Percentiles rank a stretch among this genome's conserved stretches.
Evolutionary conservation across 1,140 invertebrate genomes (phyloP).

Genomic region (Brachionus rubens): DNA sequence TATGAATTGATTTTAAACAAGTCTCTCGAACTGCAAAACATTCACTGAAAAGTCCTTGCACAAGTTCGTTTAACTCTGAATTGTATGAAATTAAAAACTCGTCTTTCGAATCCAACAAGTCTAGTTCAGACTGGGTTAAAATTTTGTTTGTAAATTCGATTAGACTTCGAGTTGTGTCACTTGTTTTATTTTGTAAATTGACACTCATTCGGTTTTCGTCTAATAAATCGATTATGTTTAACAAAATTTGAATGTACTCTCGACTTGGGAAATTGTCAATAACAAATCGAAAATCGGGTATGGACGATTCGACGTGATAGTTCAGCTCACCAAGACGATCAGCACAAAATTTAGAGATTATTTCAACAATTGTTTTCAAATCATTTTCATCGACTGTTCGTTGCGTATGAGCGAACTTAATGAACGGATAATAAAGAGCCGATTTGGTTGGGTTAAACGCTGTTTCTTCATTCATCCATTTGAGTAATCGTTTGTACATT

Average conservation of each 20-base stretch:
- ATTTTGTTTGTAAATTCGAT: constrained; percentile 20
- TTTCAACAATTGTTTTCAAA: neutral
- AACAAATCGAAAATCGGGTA: constrained; percentile 21
- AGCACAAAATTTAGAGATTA: neutral
- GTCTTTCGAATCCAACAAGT: neutral
- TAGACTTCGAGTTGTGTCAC: neutral
- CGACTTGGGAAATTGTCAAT: neutral
- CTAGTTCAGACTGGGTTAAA: neutral
- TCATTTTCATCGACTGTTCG: neutral
- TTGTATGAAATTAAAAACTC: neutral
- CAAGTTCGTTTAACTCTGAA: neutral
- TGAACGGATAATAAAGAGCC: neutral
- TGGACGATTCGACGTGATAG: neutral
- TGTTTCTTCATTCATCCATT: neutral
- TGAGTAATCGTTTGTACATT: neutral
- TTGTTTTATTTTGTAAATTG: neutral
- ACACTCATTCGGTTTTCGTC: neutral
- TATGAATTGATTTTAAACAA: neutral
- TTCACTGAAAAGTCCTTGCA: neutral
- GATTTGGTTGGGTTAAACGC: neutral
- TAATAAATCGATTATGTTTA: neutral
- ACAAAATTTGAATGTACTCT: neutral
- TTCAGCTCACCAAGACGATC: neutral
- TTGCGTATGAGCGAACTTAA: neutral
- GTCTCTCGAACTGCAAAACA: neutral